Evolutionary conservation across 2,113 vertebrate species (phyloP).

Genomic region (Brachirus orientalis): DNA sequence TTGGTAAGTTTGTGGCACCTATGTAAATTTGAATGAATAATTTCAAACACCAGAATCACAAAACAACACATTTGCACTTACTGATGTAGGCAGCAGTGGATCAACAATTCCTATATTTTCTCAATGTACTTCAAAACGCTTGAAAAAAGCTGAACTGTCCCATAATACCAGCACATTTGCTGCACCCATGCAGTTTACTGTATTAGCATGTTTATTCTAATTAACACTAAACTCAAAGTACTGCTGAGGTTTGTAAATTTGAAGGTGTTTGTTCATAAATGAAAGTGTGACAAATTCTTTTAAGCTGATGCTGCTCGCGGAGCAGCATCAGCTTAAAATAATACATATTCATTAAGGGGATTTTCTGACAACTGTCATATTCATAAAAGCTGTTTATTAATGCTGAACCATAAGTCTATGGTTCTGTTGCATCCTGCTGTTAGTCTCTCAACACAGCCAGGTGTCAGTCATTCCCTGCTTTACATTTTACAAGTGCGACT

Average conservation of each 20-base stretch:
- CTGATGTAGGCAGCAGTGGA: too few relatives aligned
- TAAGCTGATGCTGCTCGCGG: neutral
- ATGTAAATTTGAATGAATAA: too few relatives aligned
- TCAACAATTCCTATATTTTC: too few relatives aligned
- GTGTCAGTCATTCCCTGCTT: slow-evolving; percentile 15
- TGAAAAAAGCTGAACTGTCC: too few relatives aligned
- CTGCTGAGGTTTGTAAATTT: neutral
- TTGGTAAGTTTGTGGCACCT: too few relatives aligned
- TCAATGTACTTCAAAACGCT: too few relatives aligned
- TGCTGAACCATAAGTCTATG: neutral
- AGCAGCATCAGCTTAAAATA: too few relatives aligned
- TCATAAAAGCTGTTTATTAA: neutral
- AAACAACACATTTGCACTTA: too few relatives aligned
- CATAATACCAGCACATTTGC: neutral
- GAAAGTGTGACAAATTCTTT: neutral
- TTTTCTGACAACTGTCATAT: neutral
- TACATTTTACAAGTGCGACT: slow-evolving; percentile 25
- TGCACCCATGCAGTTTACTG: neutral
- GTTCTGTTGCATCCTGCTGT: neutral
- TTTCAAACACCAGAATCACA: too few relatives aligned
- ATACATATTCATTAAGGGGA: neutral
- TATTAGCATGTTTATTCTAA: neutral
- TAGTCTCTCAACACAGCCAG: neutral
- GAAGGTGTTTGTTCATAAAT: neutral
- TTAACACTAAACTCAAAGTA: neutral